These are phyloP conservation scores for Sarcophaga subvicina DNA, from an alignment of 2,888 invertebrate genomes.

Conservation along the genomic window DNA sequence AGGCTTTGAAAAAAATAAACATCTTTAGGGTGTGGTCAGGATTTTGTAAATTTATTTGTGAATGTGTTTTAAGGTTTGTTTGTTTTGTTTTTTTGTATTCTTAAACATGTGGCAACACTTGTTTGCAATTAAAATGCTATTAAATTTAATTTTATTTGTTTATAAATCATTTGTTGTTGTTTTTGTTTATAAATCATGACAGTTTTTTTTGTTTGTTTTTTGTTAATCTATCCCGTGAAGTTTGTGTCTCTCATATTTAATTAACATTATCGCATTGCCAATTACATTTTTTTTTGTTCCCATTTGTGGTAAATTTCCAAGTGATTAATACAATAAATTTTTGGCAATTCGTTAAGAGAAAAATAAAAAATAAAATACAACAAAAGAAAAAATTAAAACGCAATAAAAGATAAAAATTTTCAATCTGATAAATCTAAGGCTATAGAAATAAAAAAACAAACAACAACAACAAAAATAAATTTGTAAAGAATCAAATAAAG, in stretches of 20 bases:
- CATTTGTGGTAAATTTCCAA: background rate
- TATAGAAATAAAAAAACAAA: too few species aligned
- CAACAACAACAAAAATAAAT: too few species aligned
- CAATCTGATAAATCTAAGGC: too few species aligned
- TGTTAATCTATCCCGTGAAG: too few species aligned
- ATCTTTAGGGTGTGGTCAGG: slow-evolving; percentile 31
- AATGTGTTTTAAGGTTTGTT: too few species aligned
- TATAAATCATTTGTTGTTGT: background rate
- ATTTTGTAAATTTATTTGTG: slow-evolving; percentile 1
- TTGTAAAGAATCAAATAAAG: too few species aligned
- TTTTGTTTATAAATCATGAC: slow-evolving; percentile 12
- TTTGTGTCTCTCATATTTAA: slow-evolving; percentile 1
- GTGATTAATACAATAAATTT: background rate
- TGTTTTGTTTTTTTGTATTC: background rate
- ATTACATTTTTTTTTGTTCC: background rate
- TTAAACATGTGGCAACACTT: slow-evolving; percentile 11
- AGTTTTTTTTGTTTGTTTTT: too few species aligned
- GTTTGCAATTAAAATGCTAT: too few species aligned
- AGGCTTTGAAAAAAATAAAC: background rate
- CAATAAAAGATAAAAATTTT: too few species aligned
- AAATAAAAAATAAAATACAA: too few species aligned
- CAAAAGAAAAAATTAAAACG: too few species aligned
- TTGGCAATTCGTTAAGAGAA: background rate
- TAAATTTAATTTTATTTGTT: slow-evolving; percentile 25
- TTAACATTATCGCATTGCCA: background rate